Conservation (phyloP, 2,797 vertebrate genomes). For the Aselliscus stoliczkanus region DNA sequence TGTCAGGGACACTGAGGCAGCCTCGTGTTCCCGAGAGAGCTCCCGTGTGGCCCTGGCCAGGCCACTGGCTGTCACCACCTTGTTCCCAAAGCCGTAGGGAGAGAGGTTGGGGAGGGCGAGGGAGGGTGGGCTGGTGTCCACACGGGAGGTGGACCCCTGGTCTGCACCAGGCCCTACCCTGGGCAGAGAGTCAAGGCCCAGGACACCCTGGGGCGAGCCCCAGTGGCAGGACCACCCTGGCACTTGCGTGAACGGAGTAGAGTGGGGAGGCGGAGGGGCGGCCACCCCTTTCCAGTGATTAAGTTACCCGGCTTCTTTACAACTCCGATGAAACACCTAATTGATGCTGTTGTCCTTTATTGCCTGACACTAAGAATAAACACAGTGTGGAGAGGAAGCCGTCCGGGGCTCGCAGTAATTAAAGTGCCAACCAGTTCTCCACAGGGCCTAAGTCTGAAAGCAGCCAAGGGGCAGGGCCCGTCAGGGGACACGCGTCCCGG, state of each 20-base stretch:
- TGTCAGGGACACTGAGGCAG: neutral
- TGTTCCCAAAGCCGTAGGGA: too few species aligned
- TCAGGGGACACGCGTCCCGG: neutral
- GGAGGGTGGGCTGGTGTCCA: rapidly evolving
- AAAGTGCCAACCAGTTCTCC: neutral
- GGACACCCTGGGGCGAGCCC: neutral
- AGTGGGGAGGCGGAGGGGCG: neutral
- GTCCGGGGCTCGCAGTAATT: constrained; percentile 18
- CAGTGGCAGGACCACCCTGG: neutral
- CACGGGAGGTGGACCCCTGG: neutral
- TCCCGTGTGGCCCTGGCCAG: rapidly evolving
- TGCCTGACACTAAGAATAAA: constrained; percentile 75
- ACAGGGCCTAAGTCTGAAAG: neutral
- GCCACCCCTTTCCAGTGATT: neutral
- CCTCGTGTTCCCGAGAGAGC: too few species aligned
- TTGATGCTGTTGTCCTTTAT: constrained; percentile 74
- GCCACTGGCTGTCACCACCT: rapidly evolving
- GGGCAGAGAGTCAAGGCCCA: neutral
- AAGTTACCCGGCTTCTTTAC: constrained; percentile 72
- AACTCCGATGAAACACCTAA: constrained; percentile 77
- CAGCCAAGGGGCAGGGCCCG: neutral
- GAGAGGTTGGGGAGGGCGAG: rapidly evolving
- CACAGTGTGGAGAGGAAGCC: constrained; percentile 56
- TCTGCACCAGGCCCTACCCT: rapidly evolving
- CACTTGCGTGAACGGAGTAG: rapidly evolving